phyloP scores from a whole-genome alignment of 2,113 vertebrate species.

The Anser cygnoides region DNA sequence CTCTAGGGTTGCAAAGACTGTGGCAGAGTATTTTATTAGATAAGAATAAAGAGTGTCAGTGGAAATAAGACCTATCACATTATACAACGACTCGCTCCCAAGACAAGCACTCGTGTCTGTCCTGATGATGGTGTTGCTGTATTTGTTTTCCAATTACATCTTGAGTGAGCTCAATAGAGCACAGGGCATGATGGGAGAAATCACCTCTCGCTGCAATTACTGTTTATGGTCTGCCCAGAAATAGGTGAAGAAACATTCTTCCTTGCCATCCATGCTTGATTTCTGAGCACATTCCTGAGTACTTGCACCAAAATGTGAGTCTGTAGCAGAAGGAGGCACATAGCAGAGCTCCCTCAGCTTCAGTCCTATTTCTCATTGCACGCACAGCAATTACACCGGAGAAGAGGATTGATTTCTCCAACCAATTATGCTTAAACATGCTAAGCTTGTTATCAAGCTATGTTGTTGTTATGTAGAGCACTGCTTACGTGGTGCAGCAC shows the following conservation, averaged over 20 bases:
- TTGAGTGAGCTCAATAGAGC: constrained; percentile 72
- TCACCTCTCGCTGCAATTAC: constrained; percentile 65
- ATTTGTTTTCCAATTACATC: constrained; percentile 77
- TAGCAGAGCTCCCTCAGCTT: not conserved
- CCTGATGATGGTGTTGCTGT: constrained; percentile 69
- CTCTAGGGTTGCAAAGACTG: constrained; percentile 7
- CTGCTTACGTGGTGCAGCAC: not conserved
- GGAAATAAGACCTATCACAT: constrained; percentile 70
- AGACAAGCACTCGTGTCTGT: constrained; percentile 67
- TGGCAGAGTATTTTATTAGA: constrained; percentile 41
- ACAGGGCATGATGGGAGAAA: constrained; percentile 66
- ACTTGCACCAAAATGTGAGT: not conserved
- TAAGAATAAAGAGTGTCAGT: constrained; percentile 67
- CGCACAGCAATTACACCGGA: not conserved
- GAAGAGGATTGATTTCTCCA: constrained; percentile 51
- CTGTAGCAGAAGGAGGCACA: not conserved
- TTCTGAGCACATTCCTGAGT: not conserved
- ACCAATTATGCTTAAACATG: constrained; percentile 50
- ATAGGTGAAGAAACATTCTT: constrained; percentile 33
- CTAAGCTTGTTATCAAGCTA: constrained; percentile 32
- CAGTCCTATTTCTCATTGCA: not conserved
- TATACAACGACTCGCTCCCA: constrained; percentile 54
- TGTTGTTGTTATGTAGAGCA: not conserved
- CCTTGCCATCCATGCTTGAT: not conserved
- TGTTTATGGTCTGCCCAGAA: constrained; percentile 45